These are phyloP conservation scores for Nylanderia fulva DNA, from an alignment of 1,140 invertebrate species.

Conservation along the genomic window DNA sequence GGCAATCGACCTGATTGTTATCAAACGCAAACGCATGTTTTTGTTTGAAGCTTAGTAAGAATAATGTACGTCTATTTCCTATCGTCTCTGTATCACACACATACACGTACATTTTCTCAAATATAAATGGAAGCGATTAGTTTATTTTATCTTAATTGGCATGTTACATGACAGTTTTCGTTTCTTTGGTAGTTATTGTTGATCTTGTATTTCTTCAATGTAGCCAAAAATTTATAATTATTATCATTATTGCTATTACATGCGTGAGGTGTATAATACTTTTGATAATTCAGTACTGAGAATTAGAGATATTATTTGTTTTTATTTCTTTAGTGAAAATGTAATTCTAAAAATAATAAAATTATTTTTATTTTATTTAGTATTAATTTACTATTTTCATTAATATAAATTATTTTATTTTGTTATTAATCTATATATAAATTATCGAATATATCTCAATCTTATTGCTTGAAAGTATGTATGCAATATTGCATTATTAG, in stretches of 20 bases:
- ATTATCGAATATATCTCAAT: not conserved
- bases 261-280: not conserved
- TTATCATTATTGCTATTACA: not conserved
- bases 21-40: slow-evolving; percentile 37
- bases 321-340: not conserved
- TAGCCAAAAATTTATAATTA: not conserved
- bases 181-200: slow-evolving; percentile 16
- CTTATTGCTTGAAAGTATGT: not conserved
- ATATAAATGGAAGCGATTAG: not conserved
- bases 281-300: not conserved
- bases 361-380: not conserved
- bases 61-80: not conserved
- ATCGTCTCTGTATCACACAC: too few relatives aligned
- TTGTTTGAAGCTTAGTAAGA: slow-evolving; percentile 23
- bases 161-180: slow-evolving; percentile 9
- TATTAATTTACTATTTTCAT: not conserved
- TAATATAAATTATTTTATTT: not conserved
- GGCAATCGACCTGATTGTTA: slow-evolving; percentile 16
- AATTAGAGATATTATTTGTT: not conserved
- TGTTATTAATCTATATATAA: not conserved
- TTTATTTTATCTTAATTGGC: slow-evolving; percentile 23
- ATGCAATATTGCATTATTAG: not conserved
- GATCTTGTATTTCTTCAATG: not conserved
- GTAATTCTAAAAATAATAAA: not conserved
- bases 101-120: not conserved